These are phyloP conservation scores for Adoxophyes honmai DNA, from an alignment of 1,140 invertebrate genomes.

Conservation along the genomic window DNA sequence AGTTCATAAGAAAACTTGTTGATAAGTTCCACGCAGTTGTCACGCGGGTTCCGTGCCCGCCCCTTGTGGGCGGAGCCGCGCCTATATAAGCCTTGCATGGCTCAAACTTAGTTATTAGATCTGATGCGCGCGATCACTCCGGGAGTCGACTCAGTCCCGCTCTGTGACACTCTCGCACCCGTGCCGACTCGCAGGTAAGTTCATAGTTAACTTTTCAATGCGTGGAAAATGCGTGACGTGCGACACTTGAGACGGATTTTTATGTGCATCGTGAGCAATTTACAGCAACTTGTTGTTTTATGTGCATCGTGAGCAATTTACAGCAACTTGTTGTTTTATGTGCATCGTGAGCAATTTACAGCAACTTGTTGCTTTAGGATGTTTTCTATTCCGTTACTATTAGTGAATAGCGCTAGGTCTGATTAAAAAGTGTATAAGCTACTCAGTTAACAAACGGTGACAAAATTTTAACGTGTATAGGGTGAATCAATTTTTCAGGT, in stretches of 20 bases:
- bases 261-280: background rate
- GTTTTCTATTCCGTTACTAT: no score
- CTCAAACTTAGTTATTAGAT: constrained; percentile 63
- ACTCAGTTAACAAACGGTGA: no score
- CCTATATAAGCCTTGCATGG: constrained; percentile 64
- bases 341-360: background rate
- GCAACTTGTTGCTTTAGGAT: background rate
- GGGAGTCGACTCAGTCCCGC: constrained; percentile 18
- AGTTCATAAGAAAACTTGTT: constrained; percentile 25
- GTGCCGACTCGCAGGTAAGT: constrained; percentile 52
- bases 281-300: background rate
- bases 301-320: background rate
- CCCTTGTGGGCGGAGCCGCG: constrained; percentile 54
- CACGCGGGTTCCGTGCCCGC: constrained; percentile 39
- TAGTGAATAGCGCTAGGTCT: no score
- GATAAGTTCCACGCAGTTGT: constrained; percentile 31
- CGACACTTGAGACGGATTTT: background rate
- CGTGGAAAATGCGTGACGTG: background rate
- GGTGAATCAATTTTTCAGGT: no score
- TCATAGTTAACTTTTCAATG: constrained; percentile 5
- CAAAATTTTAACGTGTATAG: no score
- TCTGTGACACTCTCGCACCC: constrained; percentile 39
- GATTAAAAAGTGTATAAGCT: no score
- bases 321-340: background rate
- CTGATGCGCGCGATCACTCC: constrained; percentile 55